phyloP scores from a whole-genome alignment of 2,113 vertebrate genomes.

The Papio anubis region DNA sequence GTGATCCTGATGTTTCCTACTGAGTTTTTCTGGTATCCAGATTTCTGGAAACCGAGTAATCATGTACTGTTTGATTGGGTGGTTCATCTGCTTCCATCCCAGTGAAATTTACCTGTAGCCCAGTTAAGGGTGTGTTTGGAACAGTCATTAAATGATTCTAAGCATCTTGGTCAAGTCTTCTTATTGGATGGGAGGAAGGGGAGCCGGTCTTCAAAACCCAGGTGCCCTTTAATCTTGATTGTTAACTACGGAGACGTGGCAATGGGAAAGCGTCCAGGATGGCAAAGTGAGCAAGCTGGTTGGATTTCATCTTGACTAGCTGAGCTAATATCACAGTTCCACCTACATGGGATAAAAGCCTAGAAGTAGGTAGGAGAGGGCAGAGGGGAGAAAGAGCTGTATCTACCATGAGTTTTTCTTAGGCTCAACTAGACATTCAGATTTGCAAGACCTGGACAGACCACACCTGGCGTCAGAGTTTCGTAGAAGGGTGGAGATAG shows the following conservation, averaged over 20 bases:
- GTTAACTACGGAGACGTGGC: background rate
- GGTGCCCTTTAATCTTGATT: background rate
- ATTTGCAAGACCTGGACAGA: rapidly evolving
- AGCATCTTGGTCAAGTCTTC: background rate
- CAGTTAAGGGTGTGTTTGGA: conserved; percentile 64
- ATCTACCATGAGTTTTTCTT: background rate
- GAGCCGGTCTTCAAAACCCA: background rate
- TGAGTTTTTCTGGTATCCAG: background rate
- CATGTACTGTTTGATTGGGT: background rate
- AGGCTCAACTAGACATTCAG: background rate
- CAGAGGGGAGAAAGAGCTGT: background rate
- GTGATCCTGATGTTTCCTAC: background rate
- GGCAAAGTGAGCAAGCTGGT: rapidly evolving
- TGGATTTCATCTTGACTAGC: background rate
- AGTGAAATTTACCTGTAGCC: conserved; percentile 61
- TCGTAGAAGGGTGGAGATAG: background rate
- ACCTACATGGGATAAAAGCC: rapidly evolving
- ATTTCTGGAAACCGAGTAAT: background rate
- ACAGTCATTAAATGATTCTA: conserved; percentile 84
- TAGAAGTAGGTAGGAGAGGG: background rate
- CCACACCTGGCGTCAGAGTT: rapidly evolving
- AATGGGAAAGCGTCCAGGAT: rapidly evolving
- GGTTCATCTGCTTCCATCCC: conserved; percentile 68
- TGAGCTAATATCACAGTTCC: rapidly evolving
- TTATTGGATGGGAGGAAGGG: background rate